These are phyloP conservation scores for Tachycineta bicolor DNA, from an alignment of 2,113 vertebrate species.

Conservation along the genomic window DNA sequence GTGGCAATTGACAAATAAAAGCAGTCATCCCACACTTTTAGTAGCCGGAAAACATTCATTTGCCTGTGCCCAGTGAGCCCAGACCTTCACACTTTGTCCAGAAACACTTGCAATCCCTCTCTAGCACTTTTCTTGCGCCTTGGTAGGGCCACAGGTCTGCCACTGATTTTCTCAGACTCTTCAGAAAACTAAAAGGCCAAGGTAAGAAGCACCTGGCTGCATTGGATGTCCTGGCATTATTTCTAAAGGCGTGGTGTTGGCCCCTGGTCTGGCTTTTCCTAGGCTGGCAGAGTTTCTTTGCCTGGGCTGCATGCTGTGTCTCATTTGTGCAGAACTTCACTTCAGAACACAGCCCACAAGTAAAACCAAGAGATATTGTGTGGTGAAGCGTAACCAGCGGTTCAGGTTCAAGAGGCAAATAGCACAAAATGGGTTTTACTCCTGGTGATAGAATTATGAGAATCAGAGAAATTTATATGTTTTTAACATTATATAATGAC, in stretches of 20 bases:
- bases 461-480: background rate
- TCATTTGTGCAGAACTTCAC: background rate
- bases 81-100: background rate
- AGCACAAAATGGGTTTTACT: background rate
- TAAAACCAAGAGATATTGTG: background rate
- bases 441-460: background rate
- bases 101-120: background rate
- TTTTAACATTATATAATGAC: background rate
- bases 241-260: background rate
- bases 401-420: background rate
- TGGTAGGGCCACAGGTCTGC: background rate
- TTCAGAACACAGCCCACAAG: background rate
- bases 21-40: background rate
- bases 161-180: background rate
- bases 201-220: background rate
- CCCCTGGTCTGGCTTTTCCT: background rate
- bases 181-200: background rate
- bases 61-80: background rate
- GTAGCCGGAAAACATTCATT: background rate
- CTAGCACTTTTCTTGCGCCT: background rate
- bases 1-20: background rate
- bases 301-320: background rate
- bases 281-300: background rate
- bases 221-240: background rate
- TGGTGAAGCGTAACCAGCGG: background rate